Evolutionary conservation across 2,113 vertebrate genomes (phyloP), one percentile per base, ranked within the genome.

Genomic region (Aegypius monachus): DNA sequence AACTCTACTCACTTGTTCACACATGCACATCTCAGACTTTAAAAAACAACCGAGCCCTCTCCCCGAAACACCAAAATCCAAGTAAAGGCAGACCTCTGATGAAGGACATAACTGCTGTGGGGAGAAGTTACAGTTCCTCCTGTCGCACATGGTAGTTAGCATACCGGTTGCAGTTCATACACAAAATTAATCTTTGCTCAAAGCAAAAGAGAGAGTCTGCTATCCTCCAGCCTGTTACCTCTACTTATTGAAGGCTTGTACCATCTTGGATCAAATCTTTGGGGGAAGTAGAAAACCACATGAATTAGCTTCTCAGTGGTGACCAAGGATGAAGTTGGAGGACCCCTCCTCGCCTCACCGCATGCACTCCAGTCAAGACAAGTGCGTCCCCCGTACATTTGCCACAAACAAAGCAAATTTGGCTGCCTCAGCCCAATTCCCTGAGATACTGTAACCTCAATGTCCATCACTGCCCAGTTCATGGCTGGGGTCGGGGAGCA

Each of bases 291-390:
- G 47, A 77, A 47, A 84, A 50, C 8, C 27, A 84, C 38, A 55
- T 0, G 2, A 47, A 75, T 40, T 36, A 45, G 18, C 19, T 84
- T 65, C 65, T 52, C n/a, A 29, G 19, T 3, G 14, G 40, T n/a
- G 58, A 48, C 29, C 0, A 0, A 82, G 74, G 26, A 56, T 3
- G 5, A 84, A 85, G 40, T 6, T 4, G 3, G 34, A 77, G 32
- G 47, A 79, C 6, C 8, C 15, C 19, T 67, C n/a, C 52, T 68
- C 15, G 4, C 45, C 22, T 65, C 53, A 11, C 25, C 1, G 4
- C 27, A 12, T 0, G 11, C 21, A 10, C 34, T 52, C 50, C 38
- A 72, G 38, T 4, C 31, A 22, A 31, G 18, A 29, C 23, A 67
- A 66, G n/a, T 1, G 10, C 40, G 40, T 9, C 10, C 11, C 59